Evolutionary conservation across 2,888 invertebrate genomes (phyloP), one percentile per base, ranked within the genome.

Genomic region (Coecobrya sp.): DNA sequence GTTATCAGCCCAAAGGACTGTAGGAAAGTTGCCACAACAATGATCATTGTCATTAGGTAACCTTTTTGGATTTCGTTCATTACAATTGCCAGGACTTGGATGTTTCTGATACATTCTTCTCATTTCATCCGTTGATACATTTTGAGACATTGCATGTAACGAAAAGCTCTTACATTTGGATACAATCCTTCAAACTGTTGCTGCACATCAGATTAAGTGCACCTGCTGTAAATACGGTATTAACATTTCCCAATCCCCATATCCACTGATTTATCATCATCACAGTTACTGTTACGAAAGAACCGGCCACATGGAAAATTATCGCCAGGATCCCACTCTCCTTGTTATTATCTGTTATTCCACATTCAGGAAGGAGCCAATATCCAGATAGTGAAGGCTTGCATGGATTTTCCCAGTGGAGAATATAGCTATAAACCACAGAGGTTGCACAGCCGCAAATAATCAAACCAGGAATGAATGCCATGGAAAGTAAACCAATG

Each of bases 301-400:
- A 2, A 19, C 62, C 62, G n/a, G n/a, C n/a, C n/a, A n/a, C n/a
- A n/a, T n/a, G n/a, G n/a, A n/a, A n/a, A n/a, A n/a, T n/a, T n/a
- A n/a, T n/a, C n/a, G n/a, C n/a, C n/a, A n/a, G n/a, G 22, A 22
- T 62, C 7, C 16, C 22, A 2, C 19, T 5, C 4, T 22, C 11
- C 2, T 73, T 13, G 2, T 36, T 16, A 2, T 19, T 30, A 1
- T n/a, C 73, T 4, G 3, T 36, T 73, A 30, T 36, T 30, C 8
- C 1, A 16, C 73, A 73, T 73, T 36, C 73, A 4, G 73, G 73
- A 2, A 73, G 36, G 30, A 73, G 36, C 73, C 73, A 73, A 8
- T 42, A 73, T 73, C 73, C 73, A 27, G 36, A 13, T 36, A 73
- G 36, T 3, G 73, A 73, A 10, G 73, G 73, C n/a, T 36, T 36